phyloP scores from a whole-genome alignment of 1,140 invertebrate genomes.

The Diorhabda sublineata region DNA sequence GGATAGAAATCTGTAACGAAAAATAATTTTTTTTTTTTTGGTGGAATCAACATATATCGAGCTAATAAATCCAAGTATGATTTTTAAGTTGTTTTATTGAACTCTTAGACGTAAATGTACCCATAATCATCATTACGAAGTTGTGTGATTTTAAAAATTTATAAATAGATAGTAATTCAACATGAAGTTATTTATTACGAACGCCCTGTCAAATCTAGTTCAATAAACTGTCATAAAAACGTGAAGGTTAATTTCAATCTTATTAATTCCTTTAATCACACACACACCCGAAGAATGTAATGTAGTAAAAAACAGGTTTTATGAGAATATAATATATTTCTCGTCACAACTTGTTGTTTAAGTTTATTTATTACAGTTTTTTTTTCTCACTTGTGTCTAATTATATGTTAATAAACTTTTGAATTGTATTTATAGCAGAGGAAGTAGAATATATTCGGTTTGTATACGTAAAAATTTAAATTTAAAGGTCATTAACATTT shows the following conservation, averaged over 20 bases:
- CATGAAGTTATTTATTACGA: background rate
- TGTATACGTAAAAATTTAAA: too few species aligned
- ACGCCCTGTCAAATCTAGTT: constrained; percentile 6
- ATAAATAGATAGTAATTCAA: background rate
- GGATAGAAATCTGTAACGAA: too few species aligned
- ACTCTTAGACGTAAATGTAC: too few species aligned
- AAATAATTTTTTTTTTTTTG: too few species aligned
- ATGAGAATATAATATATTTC: background rate
- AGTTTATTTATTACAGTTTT: background rate
- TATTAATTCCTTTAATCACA: background rate
- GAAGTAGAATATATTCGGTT: too few species aligned
- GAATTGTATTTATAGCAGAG: too few species aligned
- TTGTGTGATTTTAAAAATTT: background rate
- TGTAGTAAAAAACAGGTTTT: background rate
- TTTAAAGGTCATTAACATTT: too few species aligned
- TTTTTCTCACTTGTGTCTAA: too few species aligned
- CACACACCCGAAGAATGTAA: background rate
- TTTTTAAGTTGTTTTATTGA: too few species aligned
- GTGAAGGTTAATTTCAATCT: constrained; percentile 8
- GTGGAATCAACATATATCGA: too few species aligned
- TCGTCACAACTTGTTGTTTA: background rate
- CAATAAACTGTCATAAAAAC: constrained; percentile 14
- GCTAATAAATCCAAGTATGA: too few species aligned
- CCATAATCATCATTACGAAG: background rate
- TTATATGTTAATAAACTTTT: too few species aligned